These are phyloP conservation scores for Operophtera brumata DNA, from an alignment of 2,888 invertebrate genomes.

Conservation along the genomic window DNA sequence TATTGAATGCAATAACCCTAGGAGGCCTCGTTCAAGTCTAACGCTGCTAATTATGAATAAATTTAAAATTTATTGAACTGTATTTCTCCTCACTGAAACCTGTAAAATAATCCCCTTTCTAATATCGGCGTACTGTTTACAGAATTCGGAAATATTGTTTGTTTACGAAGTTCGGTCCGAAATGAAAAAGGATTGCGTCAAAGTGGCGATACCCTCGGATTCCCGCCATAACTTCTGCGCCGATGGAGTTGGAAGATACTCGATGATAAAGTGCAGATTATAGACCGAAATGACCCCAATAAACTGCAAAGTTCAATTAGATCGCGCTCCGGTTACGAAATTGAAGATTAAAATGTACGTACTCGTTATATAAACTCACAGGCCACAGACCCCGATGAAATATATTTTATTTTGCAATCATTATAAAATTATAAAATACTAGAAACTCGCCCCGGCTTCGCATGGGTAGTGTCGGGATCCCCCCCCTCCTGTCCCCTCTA, in stretches of 20 bases:
- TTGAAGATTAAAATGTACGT: constrained; percentile 33
- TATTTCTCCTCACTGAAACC: no score
- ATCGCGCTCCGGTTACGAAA: constrained; percentile 30
- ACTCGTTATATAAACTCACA: constrained; percentile 8
- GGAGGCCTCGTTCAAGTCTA: no score
- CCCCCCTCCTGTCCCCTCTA: no score
- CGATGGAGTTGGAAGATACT: constrained; percentile 34
- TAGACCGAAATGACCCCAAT: constrained; percentile 32
- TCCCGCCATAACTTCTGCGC: constrained; percentile 31
- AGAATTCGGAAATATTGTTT: constrained; percentile 18
- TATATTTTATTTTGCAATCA: constrained; percentile 5
- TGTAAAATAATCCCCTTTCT: no score
- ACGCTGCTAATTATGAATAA: no score
- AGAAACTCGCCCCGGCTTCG: no score
- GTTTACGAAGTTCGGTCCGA: constrained; percentile 20
- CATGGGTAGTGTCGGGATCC: no score
- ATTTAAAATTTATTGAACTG: no score
- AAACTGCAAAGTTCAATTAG: constrained; percentile 38
- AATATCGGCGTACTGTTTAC: no score
- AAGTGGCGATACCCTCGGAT: constrained; percentile 30
- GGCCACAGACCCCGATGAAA: not conserved
- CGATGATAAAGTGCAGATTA: constrained; percentile 37
- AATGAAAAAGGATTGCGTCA: constrained; percentile 28
- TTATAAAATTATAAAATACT: constrained; percentile 1
- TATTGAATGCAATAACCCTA: no score